Evolutionary conservation across 2,113 vertebrate genomes (phyloP).

Genomic region (Columba janthina): DNA sequence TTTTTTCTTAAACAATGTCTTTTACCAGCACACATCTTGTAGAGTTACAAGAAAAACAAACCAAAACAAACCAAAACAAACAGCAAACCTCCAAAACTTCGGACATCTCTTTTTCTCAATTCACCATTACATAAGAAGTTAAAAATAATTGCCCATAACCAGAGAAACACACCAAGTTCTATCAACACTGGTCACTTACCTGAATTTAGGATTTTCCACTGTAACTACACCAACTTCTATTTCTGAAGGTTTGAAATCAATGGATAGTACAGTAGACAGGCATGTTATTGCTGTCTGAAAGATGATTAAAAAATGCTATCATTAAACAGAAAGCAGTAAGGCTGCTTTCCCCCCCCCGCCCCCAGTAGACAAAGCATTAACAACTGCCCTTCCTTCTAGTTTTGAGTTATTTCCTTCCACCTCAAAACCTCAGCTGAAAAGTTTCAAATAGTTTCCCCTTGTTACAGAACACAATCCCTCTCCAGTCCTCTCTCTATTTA

Average conservation of each 20-base stretch:
- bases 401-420: background rate
- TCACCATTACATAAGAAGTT: background rate
- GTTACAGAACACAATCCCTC: background rate
- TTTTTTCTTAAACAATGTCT: background rate
- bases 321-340: background rate
- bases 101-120: background rate
- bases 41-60: background rate
- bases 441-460: background rate
- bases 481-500: background rate
- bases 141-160: background rate
- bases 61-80: background rate
- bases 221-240: constrained; percentile 94
- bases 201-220: constrained; percentile 93
- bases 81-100: background rate
- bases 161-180: background rate
- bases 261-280: constrained; percentile 93
- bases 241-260: constrained; percentile 98
- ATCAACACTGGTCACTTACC: constrained; percentile 72
- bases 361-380: background rate
- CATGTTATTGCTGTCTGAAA: constrained; percentile 93
- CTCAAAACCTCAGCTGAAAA: background rate
- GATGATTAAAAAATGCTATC: background rate
- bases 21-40: background rate
- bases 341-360: no score
- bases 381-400: background rate